These are phyloP conservation scores for Bagarius yarrelli DNA, from an alignment of 2,113 vertebrate genomes.

Conservation along the genomic window DNA sequence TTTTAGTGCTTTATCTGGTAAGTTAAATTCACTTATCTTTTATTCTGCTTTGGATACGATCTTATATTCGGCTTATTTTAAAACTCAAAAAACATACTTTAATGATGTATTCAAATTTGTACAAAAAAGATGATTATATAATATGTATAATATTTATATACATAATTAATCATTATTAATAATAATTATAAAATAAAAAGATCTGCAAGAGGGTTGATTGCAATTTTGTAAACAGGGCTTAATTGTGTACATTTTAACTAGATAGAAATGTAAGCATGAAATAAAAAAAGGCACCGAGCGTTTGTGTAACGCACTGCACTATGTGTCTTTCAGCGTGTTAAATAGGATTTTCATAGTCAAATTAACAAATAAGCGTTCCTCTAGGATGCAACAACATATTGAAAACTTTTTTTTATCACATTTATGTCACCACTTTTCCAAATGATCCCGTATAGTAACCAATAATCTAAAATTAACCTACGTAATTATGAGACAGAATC, in stretches of 20 bases:
- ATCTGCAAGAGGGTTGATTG: background rate
- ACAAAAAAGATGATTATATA: background rate
- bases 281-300: too few relatives aligned
- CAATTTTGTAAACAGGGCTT: background rate
- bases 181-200: background rate
- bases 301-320: background rate
- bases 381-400: background rate
- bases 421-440: background rate
- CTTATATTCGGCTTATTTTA: background rate
- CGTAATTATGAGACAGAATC: too few relatives aligned
- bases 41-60: background rate
- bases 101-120: background rate
- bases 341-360: background rate
- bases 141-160: background rate
- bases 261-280: background rate
- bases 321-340: background rate
- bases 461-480: background rate
- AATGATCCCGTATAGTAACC: background rate
- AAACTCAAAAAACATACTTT: background rate
- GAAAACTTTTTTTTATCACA: background rate
- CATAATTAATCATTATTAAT: too few relatives aligned
- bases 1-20: background rate
- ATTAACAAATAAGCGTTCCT: background rate
- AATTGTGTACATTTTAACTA: background rate
- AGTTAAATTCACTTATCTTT: background rate